These are phyloP conservation scores for Poecilia latipinna DNA, from an alignment of 2,113 vertebrate genomes.

Conservation along the genomic window DNA sequence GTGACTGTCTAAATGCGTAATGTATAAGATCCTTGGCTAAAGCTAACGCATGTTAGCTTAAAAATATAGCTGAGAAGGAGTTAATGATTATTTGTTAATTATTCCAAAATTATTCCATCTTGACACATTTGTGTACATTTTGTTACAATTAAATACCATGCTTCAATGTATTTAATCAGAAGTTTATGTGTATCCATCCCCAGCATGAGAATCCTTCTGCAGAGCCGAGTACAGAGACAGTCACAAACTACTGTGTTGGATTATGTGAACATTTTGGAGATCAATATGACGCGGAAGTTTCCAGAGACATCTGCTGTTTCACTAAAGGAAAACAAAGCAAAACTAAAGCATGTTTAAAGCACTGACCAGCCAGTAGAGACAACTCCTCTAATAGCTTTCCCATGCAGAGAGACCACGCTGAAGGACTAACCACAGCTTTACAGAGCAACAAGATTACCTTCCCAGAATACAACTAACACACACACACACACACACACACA, in stretches of 20 bases:
- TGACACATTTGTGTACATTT: no score
- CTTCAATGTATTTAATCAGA: conserved; percentile 11
- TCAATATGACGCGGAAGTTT: conserved; percentile 57
- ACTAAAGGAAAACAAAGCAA: conserved; percentile 48
- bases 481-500: conserved; percentile 8
- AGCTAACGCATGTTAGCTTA: no score
- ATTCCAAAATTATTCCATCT: no score
- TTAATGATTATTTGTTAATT: no score
- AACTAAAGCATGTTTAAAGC: conserved; percentile 53
- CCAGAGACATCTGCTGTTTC: conserved; percentile 39
- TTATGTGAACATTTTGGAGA: conserved; percentile 45
- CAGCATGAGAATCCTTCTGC: conserved; percentile 39
- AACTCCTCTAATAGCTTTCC: conserved; percentile 72
- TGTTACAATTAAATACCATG: no score
- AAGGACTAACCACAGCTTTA: conserved; percentile 74
- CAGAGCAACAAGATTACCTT: conserved; percentile 82
- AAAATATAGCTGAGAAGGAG: no score
- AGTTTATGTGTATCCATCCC: not conserved
- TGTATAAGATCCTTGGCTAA: no score
- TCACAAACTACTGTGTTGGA: conserved; percentile 41
- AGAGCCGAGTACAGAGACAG: conserved; percentile 56
- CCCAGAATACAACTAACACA: conserved; percentile 77
- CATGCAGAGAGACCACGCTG: conserved; percentile 63
- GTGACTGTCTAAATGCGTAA: no score
- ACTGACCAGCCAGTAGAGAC: conserved; percentile 45